phyloP scores from a whole-genome alignment of 2,888 invertebrate species.

The Leuctra nigra region DNA sequence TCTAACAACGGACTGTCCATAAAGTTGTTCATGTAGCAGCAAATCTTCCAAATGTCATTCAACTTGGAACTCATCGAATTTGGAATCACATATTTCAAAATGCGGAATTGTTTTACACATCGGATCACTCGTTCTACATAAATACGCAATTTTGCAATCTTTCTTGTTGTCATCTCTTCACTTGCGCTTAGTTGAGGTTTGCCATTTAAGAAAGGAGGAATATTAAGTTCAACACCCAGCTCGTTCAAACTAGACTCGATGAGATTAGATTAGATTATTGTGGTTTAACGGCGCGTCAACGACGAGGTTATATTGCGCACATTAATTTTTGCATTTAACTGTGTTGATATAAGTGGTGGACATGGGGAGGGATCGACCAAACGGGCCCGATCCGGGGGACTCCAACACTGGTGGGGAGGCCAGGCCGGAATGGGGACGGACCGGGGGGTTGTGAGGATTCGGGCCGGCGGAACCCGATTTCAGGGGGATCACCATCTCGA shows the following conservation, averaged over 20 bases:
- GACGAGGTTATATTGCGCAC: no score
- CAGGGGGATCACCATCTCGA: no score
- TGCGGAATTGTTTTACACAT: conserved; percentile 26
- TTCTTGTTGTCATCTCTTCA: conserved; percentile 19
- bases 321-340: no score
- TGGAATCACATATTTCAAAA: conserved; percentile 9
- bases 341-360: no score
- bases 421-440: no score
- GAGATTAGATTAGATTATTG: no score
- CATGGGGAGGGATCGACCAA: no score
- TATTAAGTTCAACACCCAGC: conserved; percentile 20
- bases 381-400: no score
- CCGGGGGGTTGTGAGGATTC: no score
- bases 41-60: conserved; percentile 18
- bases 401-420: no score
- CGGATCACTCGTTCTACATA: conserved; percentile 28
- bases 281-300: no score
- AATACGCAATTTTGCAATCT: conserved; percentile 28
- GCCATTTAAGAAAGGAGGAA: conserved; percentile 25
- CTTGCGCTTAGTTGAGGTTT: background rate
- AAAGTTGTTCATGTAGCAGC: conserved; percentile 6
- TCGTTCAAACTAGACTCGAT: conserved; percentile 25
- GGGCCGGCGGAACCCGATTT: no score
- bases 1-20: background rate
- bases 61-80: conserved; percentile 10